Evolutionary conservation across 64 coral and sea anemone genomes (phyloP), one percentile per base, ranked within the genome.

Genomic region (Pachyseris speciosa): DNA sequence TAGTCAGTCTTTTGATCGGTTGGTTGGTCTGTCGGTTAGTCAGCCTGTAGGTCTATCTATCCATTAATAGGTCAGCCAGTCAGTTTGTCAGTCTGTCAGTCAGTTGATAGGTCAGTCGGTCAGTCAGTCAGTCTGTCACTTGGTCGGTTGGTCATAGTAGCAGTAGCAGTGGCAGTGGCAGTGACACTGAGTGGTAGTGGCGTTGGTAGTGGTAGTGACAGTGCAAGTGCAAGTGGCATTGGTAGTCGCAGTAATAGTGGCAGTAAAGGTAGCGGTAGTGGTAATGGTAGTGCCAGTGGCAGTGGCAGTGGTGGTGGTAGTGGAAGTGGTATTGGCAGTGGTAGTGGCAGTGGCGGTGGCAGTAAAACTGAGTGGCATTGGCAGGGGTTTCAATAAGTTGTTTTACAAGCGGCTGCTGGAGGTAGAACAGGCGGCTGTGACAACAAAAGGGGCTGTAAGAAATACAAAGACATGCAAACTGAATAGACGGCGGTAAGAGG

Each of bases 111-210:
- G n/a, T n/a, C n/a, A n/a, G n/a, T n/a, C n/a, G n/a, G n/a, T n/a
- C n/a, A n/a, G n/a, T n/a, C n/a, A n/a, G n/a, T n/a, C 47, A 49
- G 47, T 49, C 7, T 9, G 47, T 49, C 7, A 49, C 7, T 1
- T 49, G 15, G 47, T 49, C 7, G 47, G 7, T 15, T 49, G 47
- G 47, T 49, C 15, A n/a, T n/a, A n/a, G n/a, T n/a, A 59, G 55
- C 55, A 59, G 55, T n/a, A 59, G 55, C 55, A 59, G 55, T n/a
- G n/a, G 55, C 55, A 59, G 55, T 59, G n/a, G 55, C 55, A 59
- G 55, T n/a, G n/a, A n/a, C 55, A 59, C 11, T n/a, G n/a, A 59
- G 55, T 59, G n/a, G 55, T n/a, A 59, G 55, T n/a, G 55, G 55
- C 55, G n/a, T 24, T 59, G n/a, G 55, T n/a, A 59, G 55, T 32